These are phyloP conservation scores for Pristionchus pacificus DNA, from an alignment of 1,140 invertebrate species.

Conservation along the genomic window DNA sequence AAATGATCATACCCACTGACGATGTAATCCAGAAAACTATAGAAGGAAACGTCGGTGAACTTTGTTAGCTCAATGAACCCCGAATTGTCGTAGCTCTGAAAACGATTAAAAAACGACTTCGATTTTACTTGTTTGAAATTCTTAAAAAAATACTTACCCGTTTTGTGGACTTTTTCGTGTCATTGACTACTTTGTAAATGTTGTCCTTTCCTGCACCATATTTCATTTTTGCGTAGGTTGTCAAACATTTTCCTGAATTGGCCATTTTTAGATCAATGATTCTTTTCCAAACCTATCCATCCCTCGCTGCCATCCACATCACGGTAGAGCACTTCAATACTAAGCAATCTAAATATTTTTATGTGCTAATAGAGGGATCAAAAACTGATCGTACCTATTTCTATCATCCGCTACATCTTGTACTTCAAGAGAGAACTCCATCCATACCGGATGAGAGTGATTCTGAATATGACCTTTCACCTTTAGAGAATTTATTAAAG, in stretches of 20 bases:
- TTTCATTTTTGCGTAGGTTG: conserved; percentile 32
- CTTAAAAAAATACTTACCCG: neutral
- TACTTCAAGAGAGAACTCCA: conserved; percentile 22
- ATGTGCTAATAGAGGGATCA: no score
- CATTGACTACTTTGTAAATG: conserved; percentile 27
- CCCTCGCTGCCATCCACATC: conserved; percentile 33
- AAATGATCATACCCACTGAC: conserved; percentile 19
- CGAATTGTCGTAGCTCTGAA: conserved; percentile 20
- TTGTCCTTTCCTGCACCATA: conserved; percentile 30
- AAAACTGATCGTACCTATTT: no score
- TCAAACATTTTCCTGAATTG: conserved; percentile 20
- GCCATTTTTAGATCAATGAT: neutral
- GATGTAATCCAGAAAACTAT: conserved; percentile 28
- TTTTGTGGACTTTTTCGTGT: conserved; percentile 27
- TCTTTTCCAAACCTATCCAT: conserved; percentile 12
- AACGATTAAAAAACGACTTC: neutral
- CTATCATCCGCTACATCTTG: conserved; percentile 27
- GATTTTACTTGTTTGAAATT: neutral
- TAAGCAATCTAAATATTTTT: no score
- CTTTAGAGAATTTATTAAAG: no score
- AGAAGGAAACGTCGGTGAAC: conserved; percentile 29
- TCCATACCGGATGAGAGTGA: conserved; percentile 30
- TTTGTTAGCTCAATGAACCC: conserved; percentile 25
- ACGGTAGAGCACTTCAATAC: conserved; percentile 9
- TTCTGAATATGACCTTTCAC: no score